Conservation (phyloP, 2,888 invertebrate genomes). For the Apomyelois bistriatella region DNA sequence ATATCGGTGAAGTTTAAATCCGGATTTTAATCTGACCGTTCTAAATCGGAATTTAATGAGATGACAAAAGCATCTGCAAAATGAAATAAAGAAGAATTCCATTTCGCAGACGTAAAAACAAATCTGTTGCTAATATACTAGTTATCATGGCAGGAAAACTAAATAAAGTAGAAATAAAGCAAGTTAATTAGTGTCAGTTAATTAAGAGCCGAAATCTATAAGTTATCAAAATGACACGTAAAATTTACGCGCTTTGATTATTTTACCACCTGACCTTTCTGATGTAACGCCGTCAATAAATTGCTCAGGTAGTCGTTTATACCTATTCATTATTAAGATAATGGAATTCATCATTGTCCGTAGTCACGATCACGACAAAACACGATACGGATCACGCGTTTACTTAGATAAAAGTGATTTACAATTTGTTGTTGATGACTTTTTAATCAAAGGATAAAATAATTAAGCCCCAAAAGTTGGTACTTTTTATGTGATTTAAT, state of each 20-base stretch:
- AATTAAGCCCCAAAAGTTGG: background rate
- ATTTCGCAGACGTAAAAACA: too few species aligned
- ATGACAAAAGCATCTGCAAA: background rate
- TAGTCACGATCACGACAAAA: slow-evolving; percentile 1
- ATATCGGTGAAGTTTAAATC: too few species aligned
- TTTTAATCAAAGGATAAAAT: background rate
- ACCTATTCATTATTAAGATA: slow-evolving; percentile 1
- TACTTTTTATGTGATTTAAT: too few species aligned
- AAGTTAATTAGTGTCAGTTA: too few species aligned
- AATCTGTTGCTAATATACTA: too few species aligned
- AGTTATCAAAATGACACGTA: background rate
- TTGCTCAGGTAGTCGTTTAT: slow-evolving; percentile 5
- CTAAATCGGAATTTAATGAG: background rate
- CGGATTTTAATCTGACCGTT: too few species aligned
- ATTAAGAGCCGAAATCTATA: too few species aligned
- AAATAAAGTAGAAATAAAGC: too few species aligned
- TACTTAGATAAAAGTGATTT: slow-evolving; percentile 1
- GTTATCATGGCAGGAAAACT: too few species aligned
- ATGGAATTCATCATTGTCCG: slow-evolving; percentile 4
- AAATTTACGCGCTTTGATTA: background rate
- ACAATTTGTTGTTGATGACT: background rate
- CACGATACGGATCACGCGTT: background rate
- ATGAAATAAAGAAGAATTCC: background rate
- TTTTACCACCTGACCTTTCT: slow-evolving; percentile 1
- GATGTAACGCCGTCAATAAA: background rate